phyloP scores from a whole-genome alignment of 2,888 invertebrate genomes.

The Tetrapedia diversipes region DNA sequence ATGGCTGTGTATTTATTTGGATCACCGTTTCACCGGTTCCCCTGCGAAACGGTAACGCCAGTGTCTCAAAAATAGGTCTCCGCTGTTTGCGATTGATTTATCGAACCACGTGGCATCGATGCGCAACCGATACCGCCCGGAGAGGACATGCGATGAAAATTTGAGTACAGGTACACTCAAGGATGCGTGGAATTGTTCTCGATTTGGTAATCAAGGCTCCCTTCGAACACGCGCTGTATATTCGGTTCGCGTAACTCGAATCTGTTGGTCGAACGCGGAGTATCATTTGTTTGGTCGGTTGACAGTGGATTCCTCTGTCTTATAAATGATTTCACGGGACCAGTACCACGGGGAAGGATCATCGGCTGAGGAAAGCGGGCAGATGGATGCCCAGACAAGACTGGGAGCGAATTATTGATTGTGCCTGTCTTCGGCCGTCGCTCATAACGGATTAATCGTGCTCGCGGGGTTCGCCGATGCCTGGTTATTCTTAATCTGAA shows the following conservation, averaged over 20 bases:
- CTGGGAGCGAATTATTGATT: constrained; percentile 68
- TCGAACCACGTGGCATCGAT: background rate
- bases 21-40: constrained; percentile 55
- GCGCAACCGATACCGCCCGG: background rate
- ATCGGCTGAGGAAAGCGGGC: constrained; percentile 10
- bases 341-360: constrained; percentile 45
- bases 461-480: background rate
- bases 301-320: constrained; percentile 70
- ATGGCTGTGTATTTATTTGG: constrained; percentile 65
- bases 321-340: constrained; percentile 74
- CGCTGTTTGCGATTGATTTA: constrained; percentile 18
- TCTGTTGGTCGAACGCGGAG: background rate
- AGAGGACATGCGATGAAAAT: background rate
- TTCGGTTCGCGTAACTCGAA: background rate
- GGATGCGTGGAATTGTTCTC: too few relatives aligned
- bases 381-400: constrained; percentile 37
- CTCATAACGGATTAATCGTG: constrained; percentile 65
- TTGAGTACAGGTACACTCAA: too few relatives aligned
- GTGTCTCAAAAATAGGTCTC: constrained; percentile 18
- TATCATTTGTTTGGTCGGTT: constrained; percentile 67
- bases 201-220: background rate
- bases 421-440: constrained; percentile 60
- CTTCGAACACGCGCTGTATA: background rate
- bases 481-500: background rate
- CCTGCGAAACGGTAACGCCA: constrained; percentile 49